These are phyloP conservation scores for Pterophyllum scalare DNA, from an alignment of 2,113 vertebrate genomes.

Conservation along the genomic window DNA sequence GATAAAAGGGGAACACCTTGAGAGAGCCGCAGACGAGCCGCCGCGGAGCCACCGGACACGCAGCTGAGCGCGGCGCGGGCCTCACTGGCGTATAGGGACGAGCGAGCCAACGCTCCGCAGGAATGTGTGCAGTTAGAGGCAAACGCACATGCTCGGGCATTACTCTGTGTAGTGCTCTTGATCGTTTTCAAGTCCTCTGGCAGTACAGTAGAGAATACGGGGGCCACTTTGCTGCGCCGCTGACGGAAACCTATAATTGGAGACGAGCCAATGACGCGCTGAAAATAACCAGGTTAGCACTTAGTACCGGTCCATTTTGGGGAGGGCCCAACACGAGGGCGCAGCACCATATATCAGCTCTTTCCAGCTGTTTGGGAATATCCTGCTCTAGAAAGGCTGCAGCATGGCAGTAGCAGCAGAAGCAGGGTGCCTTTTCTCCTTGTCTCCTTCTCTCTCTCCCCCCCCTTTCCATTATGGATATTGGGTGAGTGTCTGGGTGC, in stretches of 20 bases:
- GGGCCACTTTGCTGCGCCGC: constrained; percentile 42
- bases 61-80: background rate
- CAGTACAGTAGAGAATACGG: constrained; percentile 29
- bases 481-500: constrained; percentile 48
- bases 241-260: constrained; percentile 64
- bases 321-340: constrained; percentile 74
- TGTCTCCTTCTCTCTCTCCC: background rate
- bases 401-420: constrained; percentile 39
- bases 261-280: constrained; percentile 72
- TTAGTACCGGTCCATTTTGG: constrained; percentile 79
- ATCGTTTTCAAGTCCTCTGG: constrained; percentile 37
- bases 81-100: constrained; percentile 23
- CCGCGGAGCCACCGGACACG: constrained; percentile 23
- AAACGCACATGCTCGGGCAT: constrained; percentile 49
- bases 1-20: constrained; percentile 67
- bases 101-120: constrained; percentile 43
- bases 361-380: constrained; percentile 78
- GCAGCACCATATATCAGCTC: constrained; percentile 74
- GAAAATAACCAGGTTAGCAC: constrained; percentile 80
- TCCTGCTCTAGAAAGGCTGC: constrained; percentile 59
- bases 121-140: constrained; percentile 56
- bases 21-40: constrained; percentile 57
- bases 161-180: constrained; percentile 23
- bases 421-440: constrained; percentile 1
- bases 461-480: constrained; percentile 55